Conservation (phyloP, 2,797 vertebrate genomes). For the Gallinago stenura region DNA sequence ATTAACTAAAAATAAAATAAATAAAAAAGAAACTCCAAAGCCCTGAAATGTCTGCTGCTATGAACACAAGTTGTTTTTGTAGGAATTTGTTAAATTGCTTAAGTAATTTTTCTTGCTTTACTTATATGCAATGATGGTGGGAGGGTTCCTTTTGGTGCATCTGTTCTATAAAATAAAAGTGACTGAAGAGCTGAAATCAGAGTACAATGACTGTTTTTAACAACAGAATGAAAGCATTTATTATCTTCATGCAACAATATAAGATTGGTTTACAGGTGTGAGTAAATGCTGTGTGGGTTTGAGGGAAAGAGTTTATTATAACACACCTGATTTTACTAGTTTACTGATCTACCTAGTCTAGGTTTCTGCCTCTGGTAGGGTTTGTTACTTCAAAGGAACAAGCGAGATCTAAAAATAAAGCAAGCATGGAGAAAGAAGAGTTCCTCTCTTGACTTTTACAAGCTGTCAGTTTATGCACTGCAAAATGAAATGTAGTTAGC, state of each 20-base stretch:
- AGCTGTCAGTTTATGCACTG: not conserved
- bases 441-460: not conserved
- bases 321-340: not conserved
- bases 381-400: not conserved
- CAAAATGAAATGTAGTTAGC: not conserved
- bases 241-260: not conserved
- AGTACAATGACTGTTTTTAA: not conserved
- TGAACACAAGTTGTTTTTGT: not conserved
- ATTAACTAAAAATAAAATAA: not conserved
- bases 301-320: not conserved
- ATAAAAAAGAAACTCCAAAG: not conserved
- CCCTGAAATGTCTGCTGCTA: not conserved
- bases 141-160: constrained; percentile 21
- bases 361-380: not conserved
- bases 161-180: constrained; percentile 16
- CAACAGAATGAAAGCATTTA: not conserved
- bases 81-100: not conserved
- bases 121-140: not conserved
- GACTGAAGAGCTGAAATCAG: not conserved
- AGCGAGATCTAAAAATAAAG: not conserved
- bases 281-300: not conserved
- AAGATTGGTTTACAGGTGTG: not conserved
- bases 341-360: not conserved
- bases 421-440: not conserved
- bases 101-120: not conserved